Base-by-base conservation (phyloP, 2,888 invertebrate species). In the Ptilodon capucinus region DNA sequence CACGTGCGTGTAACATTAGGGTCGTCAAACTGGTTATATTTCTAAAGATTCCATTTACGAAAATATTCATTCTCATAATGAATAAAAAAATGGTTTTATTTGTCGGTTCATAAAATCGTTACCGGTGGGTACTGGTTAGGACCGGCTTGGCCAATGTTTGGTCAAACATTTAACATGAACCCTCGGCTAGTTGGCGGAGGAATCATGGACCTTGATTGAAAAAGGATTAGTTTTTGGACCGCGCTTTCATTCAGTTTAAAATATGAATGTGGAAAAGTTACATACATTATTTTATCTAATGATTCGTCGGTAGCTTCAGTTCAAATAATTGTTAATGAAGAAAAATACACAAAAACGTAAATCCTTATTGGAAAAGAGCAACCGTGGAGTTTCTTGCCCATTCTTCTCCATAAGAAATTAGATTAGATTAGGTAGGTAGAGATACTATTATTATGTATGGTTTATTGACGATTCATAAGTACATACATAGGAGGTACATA, bases 71-170 rank as follows among this genome's bases (percentile, higher is more conserved):
- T 40, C 50, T 53, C 45, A 53, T 63, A 57, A 57, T 62, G 70
- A 67, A 70, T 64, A 64, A 64, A 68, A 62, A 68, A 65, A 60
- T 46, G 51, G n/a, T 60, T 60, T 60, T 60, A 54, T 59, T 60
- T 57, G 62, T 56, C 54, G 48, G 57, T 64, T 65, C 60, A 49
- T 57, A 56, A 56, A 52, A 58, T 61, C 50, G 53, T 58, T 44
- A 69, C 62, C 75, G 68, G 79, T 75, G 73, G 79, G 75, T 72
- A 57, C 66, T 51, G 54, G 58, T 61, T 64, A 71, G 70, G 68
- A 71, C 79, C 79, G 78, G 79, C 66, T 74, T 56, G 48, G 51
- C 55, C 69, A 71, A 69, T 86, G 81, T 88, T 86, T 88, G 79
- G 68, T 58, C 74, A 81, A 79, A 67, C 68, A 70, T 77, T 88